Evolutionary conservation across 2,113 vertebrate genomes (phyloP).

Genomic region (Egretta garzetta): DNA sequence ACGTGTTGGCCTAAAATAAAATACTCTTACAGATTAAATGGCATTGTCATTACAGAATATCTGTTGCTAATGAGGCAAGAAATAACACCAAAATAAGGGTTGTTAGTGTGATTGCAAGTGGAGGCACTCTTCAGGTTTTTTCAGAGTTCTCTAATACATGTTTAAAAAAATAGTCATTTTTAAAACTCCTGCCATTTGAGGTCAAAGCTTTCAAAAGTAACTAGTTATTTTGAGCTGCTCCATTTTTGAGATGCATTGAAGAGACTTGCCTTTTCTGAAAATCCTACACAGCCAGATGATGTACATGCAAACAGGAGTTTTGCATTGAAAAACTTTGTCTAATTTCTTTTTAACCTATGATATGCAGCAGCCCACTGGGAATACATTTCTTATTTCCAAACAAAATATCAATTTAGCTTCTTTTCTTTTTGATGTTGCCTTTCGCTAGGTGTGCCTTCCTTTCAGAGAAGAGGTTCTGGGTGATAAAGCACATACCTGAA

Average conservation of each 20-base stretch:
- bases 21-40: neutral
- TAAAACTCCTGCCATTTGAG: neutral
- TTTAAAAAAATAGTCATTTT: neutral
- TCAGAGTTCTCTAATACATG: neutral
- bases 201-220: neutral
- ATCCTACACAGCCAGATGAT: neutral
- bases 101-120: neutral
- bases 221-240: neutral
- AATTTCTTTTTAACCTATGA: neutral
- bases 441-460: constrained; percentile 61
- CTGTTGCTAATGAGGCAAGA: neutral
- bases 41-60: neutral
- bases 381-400: neutral
- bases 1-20: neutral
- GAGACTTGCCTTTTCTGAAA: neutral
- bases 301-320: neutral
- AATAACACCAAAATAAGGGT: neutral
- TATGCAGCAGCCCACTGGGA: neutral
- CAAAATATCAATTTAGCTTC: constrained; percentile 45
- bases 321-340: neutral
- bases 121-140: neutral
- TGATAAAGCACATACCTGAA: constrained; percentile 78
- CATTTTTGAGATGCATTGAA: neutral
- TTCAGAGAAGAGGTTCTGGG: constrained; percentile 71
- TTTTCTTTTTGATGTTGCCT: constrained; percentile 64